Evolutionary conservation across 2,888 invertebrate species (phyloP).

Genomic region (Drosophila parthenogenetica): DNA sequence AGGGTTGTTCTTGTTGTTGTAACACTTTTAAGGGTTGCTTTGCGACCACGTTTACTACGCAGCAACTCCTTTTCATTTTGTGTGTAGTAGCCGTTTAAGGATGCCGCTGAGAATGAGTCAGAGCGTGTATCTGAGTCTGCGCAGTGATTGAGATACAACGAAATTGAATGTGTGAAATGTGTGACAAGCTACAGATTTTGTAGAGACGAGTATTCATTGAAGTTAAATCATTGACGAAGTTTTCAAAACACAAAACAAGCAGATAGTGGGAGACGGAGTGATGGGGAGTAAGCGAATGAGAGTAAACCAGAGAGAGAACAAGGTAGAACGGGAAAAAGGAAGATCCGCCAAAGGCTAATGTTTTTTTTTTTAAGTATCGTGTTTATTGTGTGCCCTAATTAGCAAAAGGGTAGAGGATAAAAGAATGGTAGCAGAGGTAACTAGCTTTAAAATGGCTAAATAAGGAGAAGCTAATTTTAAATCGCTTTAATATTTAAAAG

Average conservation of each 20-base stretch:
- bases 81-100: background rate
- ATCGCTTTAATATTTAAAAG: too few relatives aligned
- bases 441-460: background rate
- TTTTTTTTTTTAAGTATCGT: background rate
- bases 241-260: background rate
- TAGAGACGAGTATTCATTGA: slow-evolving; percentile 8
- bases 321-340: background rate
- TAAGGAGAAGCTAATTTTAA: too few relatives aligned
- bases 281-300: background rate
- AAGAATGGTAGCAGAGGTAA: background rate
- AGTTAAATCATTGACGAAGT: slow-evolving; percentile 31
- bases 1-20: slow-evolving; percentile 12
- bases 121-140: slow-evolving; percentile 13
- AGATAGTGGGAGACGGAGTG: background rate
- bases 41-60: slow-evolving; percentile 7
- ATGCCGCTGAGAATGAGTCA: background rate
- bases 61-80: background rate
- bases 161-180: slow-evolving; percentile 43
- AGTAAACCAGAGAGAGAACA: background rate
- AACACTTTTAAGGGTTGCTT: slow-evolving; percentile 13
- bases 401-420: background rate
- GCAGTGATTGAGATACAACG: slow-evolving; percentile 10
- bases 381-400: background rate
- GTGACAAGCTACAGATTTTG: slow-evolving; percentile 44
- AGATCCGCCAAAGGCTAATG: background rate